These are phyloP conservation scores for Podarcis cretensis DNA, from an alignment of 2,113 vertebrate genomes.

Conservation along the genomic window DNA sequence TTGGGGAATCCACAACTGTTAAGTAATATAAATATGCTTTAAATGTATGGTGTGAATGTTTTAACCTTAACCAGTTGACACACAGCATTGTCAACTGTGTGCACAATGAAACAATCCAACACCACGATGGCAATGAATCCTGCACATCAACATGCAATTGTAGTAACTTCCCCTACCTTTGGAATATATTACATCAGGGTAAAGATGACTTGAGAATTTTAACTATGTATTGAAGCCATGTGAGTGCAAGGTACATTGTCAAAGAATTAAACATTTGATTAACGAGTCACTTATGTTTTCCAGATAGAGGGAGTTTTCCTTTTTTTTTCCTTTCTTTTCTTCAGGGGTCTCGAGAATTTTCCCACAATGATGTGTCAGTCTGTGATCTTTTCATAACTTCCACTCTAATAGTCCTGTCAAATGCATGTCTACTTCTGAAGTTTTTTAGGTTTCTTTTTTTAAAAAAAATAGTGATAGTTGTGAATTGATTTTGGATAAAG, in stretches of 20 bases:
- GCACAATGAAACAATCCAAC: neutral
- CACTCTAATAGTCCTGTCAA: constrained; percentile 41
- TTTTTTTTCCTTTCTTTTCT: constrained; percentile 10
- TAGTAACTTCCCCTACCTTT: too few relatives aligned
- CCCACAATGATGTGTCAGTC: constrained; percentile 32
- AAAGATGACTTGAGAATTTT: too few relatives aligned
- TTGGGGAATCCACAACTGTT: too few relatives aligned
- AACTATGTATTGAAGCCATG: neutral
- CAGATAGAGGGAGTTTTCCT: constrained; percentile 15
- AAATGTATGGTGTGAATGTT: too few relatives aligned
- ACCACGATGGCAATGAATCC: too few relatives aligned
- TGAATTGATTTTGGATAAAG: constrained; percentile 61
- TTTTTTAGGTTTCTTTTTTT: neutral
- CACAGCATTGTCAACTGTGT: neutral
- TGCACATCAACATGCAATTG: too few relatives aligned
- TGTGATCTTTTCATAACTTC: constrained; percentile 34
- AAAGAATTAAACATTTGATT: neutral
- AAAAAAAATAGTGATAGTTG: neutral
- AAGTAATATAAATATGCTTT: too few relatives aligned
- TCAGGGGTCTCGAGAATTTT: neutral
- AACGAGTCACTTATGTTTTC: constrained; percentile 13
- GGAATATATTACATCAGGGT: too few relatives aligned
- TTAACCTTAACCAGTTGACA: neutral
- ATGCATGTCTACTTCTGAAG: constrained; percentile 29
- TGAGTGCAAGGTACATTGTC: neutral